Evolutionary conservation across 2,113 vertebrate species (phyloP).

Genomic region (Erythrolamprus reginae): DNA sequence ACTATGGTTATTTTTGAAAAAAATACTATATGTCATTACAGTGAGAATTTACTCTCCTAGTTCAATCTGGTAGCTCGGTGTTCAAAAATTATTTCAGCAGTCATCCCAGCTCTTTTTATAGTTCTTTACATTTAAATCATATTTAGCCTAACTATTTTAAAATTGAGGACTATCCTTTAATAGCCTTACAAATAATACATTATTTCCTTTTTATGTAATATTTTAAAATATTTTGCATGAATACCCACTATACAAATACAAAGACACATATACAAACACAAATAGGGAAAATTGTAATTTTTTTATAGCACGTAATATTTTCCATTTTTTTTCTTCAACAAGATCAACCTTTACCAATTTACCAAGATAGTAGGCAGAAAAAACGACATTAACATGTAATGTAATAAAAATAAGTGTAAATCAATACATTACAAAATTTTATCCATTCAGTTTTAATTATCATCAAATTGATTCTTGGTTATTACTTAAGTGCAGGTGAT

Average conservation of each 20-base stretch:
- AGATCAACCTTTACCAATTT: no score
- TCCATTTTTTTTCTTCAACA: no score
- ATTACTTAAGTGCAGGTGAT: not conserved
- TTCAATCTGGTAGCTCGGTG: not conserved
- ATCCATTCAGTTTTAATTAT: constrained; percentile 29
- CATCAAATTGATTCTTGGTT: constrained; percentile 8
- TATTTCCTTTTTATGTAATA: not conserved
- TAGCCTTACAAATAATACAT: not conserved
- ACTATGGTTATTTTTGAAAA: not conserved
- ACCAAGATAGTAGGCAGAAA: not conserved
- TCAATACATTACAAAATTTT: not conserved
- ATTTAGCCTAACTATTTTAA: not conserved
- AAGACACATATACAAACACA: no score
- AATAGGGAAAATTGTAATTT: not conserved
- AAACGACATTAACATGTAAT: not conserved
- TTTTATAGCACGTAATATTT: not conserved
- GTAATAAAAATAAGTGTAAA: not conserved
- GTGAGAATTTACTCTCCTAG: not conserved
- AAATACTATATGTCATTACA: not conserved
- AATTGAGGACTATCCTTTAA: not conserved
- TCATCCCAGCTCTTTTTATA: not conserved
- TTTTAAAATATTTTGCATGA: not conserved
- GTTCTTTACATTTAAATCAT: not conserved
- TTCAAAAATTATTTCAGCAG: not conserved
- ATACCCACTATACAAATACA: not conserved